phyloP scores from a whole-genome alignment of 2,113 vertebrate species.

The Gnathonemus longibarbis region DNA sequence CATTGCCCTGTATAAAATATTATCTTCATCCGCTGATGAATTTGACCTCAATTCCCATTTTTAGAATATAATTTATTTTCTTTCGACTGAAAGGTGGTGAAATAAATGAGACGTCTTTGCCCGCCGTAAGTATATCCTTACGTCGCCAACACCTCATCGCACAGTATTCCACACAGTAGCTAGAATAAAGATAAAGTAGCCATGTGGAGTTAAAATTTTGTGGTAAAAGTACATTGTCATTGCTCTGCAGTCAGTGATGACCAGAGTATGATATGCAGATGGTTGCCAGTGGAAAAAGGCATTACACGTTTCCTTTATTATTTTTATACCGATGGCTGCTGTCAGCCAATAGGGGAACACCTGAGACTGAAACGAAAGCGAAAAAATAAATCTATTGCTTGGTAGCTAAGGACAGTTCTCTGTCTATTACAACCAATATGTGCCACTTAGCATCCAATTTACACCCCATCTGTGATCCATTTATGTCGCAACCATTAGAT shows the following conservation, averaged over 20 bases:
- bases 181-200: background rate
- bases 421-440: constrained; percentile 55
- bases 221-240: background rate
- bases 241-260: background rate
- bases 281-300: constrained; percentile 15
- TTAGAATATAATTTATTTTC: background rate
- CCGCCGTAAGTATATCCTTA: background rate
- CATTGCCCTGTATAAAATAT: background rate
- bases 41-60: background rate
- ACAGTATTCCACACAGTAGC: background rate
- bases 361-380: constrained; percentile 42
- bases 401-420: constrained; percentile 44
- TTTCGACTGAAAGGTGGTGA: background rate
- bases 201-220: background rate
- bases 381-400: constrained; percentile 43
- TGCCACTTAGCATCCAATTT: constrained; percentile 50
- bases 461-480: constrained; percentile 49
- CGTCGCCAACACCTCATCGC: too few relatives aligned
- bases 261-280: background rate
- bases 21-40: background rate
- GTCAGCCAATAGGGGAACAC: constrained; percentile 42
- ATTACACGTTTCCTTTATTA: constrained; percentile 40
- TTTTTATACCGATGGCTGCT: constrained; percentile 27
- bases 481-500: constrained; percentile 44
- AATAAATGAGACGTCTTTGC: background rate